phyloP scores from a whole-genome alignment of 1,140 invertebrate genomes.

The Hycleus cichorii region DNA sequence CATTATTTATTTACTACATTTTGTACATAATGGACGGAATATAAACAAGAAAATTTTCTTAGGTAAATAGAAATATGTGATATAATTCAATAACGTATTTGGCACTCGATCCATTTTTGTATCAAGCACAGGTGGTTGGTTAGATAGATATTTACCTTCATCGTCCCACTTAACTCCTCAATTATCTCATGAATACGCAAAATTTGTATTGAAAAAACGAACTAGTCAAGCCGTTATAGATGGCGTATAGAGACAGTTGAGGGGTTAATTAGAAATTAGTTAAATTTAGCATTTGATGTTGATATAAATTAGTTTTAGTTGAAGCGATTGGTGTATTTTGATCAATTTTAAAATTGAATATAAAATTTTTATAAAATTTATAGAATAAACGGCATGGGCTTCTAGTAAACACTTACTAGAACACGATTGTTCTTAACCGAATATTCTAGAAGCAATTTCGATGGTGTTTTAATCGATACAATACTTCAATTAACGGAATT shows the following conservation, averaged over 20 bases:
- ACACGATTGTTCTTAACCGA: slow-evolving; percentile 25
- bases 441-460: slow-evolving; percentile 29
- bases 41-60: slow-evolving; percentile 29
- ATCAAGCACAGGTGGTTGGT: slow-evolving; percentile 9
- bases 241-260: neutral
- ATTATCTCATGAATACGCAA: neutral
- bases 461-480: slow-evolving; percentile 18
- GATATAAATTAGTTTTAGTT: slow-evolving; percentile 2
- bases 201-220: too few relatives aligned
- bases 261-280: neutral
- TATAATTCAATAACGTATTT: slow-evolving; percentile 13
- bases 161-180: neutral
- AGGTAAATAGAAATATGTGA: slow-evolving; percentile 32
- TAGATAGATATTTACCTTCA: slow-evolving; percentile 1
- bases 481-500: neutral
- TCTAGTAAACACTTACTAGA: neutral
- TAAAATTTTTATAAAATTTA: too few relatives aligned
- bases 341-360: too few relatives aligned
- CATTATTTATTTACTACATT: slow-evolving; percentile 26
- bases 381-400: slow-evolving; percentile 5
- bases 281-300: slow-evolving; percentile 9
- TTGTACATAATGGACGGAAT: slow-evolving; percentile 30
- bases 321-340: slow-evolving; percentile 1
- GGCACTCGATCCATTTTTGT: slow-evolving; percentile 11
- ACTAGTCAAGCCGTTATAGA: too few relatives aligned